Evolutionary conservation across 2,888 invertebrate genomes (phyloP).

Genomic region (Zygaena filipendulae): DNA sequence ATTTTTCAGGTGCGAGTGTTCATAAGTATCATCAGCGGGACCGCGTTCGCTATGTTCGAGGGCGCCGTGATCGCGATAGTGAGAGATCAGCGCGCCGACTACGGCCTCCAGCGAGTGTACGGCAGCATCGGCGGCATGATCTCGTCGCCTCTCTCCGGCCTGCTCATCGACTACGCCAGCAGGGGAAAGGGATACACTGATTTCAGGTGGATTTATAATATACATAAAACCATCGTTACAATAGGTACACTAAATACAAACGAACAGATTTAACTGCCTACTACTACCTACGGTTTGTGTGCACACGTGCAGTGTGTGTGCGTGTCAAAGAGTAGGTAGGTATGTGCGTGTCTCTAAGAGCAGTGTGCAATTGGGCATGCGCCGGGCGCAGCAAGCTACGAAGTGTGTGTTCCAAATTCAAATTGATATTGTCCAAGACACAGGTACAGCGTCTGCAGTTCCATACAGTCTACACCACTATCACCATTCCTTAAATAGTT

Average conservation of each 20-base stretch:
- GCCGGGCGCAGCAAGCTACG: no score
- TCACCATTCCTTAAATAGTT: no score
- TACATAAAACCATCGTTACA: no score
- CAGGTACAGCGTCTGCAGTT: no score
- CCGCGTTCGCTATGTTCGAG: constrained; percentile 83
- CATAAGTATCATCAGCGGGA: constrained; percentile 76
- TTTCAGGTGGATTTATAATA: constrained; percentile 75
- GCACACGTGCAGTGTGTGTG: neutral
- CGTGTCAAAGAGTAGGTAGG: no score
- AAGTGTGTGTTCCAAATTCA: no score
- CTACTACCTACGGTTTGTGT: neutral
- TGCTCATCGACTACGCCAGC: constrained; percentile 80
- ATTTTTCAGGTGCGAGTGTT: constrained; percentile 68
- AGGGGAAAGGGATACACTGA: constrained; percentile 76
- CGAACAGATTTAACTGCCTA: no score
- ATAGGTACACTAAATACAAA: neutral
- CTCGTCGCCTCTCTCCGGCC: constrained; percentile 79
- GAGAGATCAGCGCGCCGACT: constrained; percentile 79
- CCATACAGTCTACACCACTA: no score
- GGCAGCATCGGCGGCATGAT: constrained; percentile 83
- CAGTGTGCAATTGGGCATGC: no score
- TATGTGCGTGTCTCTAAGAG: no score
- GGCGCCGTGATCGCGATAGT: constrained; percentile 82
- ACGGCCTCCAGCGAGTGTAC: constrained; percentile 80
- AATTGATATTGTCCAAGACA: no score